Conservation (phyloP, 2,888 invertebrate species). For the Idaea straminata region DNA sequence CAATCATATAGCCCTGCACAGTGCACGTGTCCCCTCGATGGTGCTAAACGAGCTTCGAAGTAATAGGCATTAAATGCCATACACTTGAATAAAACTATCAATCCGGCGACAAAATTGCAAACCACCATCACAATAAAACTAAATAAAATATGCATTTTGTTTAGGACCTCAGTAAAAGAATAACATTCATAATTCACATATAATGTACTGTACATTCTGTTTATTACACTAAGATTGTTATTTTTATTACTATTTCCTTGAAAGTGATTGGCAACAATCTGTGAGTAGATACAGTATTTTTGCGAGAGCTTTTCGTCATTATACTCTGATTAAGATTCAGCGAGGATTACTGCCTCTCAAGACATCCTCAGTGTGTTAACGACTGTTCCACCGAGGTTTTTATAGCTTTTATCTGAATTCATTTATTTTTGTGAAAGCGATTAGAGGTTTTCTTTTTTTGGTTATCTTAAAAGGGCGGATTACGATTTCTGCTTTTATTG, state of each 20-base stretch:
- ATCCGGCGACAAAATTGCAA: too few relatives aligned
- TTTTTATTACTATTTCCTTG: not conserved
- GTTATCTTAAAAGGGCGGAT: not conserved
- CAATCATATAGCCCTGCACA: too few relatives aligned
- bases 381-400: conserved; percentile 47
- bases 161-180: too few relatives aligned
- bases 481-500: not conserved
- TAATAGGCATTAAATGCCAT: too few relatives aligned
- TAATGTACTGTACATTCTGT: not conserved
- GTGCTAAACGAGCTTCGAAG: too few relatives aligned
- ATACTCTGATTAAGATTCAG: conserved; percentile 59
- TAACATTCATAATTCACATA: too few relatives aligned
- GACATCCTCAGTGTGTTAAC: conserved; percentile 52
- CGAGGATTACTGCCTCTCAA: conserved; percentile 53
- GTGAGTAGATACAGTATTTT: conserved; percentile 30
- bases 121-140: too few relatives aligned
- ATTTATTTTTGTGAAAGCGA: conserved; percentile 24
- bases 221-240: not conserved
- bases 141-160: too few relatives aligned
- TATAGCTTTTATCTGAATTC: conserved; percentile 26
- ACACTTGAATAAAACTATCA: too few relatives aligned
- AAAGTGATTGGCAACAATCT: not conserved
- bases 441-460: conserved; percentile 15
- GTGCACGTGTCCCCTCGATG: too few relatives aligned
- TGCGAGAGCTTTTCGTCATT: conserved; percentile 40